These are phyloP conservation scores for Drosophila trapezifrons DNA, from an alignment of 1,140 invertebrate species.

Conservation along the genomic window DNA sequence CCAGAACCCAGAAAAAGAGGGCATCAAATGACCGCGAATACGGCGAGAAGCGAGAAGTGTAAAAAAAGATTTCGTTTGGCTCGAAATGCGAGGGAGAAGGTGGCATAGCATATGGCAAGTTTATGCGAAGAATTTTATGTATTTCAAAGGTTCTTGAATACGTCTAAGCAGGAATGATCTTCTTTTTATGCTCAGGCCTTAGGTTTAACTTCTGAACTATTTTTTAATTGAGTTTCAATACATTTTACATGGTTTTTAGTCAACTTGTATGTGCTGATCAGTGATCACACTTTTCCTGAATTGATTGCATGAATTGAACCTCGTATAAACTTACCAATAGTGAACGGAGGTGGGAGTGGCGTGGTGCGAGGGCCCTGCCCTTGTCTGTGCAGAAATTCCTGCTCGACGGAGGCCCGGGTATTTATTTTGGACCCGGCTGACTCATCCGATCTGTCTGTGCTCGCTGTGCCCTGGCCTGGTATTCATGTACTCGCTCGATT, in stretches of 20 bases:
- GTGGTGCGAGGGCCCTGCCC: conserved; percentile 23
- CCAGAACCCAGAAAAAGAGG: conserved; percentile 16
- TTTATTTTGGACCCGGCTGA: conserved; percentile 74
- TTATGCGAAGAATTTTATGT: neutral
- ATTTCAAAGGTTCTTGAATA: neutral
- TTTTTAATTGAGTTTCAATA: neutral
- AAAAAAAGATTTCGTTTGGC: conserved; percentile 32
- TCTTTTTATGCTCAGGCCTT: too few species aligned
- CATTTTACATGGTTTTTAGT: neutral
- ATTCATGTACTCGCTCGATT: conserved; percentile 31
- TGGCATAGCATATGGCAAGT: conserved; percentile 1
- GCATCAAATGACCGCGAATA: conserved; percentile 63
- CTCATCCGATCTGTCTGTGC: conserved; percentile 37
- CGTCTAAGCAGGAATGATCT: too few species aligned
- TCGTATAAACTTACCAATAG: neutral
- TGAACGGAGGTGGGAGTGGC: conserved; percentile 21
- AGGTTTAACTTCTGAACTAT: too few species aligned
- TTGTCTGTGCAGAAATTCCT: conserved; percentile 44
- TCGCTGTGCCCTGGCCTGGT: conserved; percentile 32
- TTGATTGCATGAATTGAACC: neutral
- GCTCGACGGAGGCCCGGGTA: conserved; percentile 25
- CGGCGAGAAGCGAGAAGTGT: conserved; percentile 21
- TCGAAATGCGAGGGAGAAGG: conserved; percentile 26
- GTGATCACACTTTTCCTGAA: neutral
- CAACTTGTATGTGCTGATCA: neutral